Conservation (phyloP, 1,140 invertebrate species). For the Kradibia gibbosae region DNA sequence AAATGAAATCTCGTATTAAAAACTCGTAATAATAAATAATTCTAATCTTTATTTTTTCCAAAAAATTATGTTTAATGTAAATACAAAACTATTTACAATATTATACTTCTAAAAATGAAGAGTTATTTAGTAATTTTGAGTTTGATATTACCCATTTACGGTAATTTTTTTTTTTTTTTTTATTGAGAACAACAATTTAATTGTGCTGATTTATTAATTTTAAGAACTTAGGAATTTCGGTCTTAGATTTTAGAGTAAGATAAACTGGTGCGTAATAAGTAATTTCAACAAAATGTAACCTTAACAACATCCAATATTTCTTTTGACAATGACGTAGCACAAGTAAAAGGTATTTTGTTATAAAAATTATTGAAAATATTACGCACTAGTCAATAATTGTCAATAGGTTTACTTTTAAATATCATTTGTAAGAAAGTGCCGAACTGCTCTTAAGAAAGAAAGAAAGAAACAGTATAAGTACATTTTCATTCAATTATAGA, state of each 20-base stretch:
- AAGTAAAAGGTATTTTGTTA: slow-evolving; percentile 10
- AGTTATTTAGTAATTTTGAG: slow-evolving; percentile 29
- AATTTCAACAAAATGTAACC: slow-evolving; percentile 1
- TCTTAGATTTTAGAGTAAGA: slow-evolving; percentile 13
- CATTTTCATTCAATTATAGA: slow-evolving; percentile 18
- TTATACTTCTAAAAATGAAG: slow-evolving; percentile 35
- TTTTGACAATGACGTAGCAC: slow-evolving; percentile 25
- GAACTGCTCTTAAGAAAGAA: not conserved
- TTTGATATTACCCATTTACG: slow-evolving; percentile 29
- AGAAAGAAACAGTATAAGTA: slow-evolving; percentile 11
- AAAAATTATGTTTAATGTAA: slow-evolving; percentile 32
- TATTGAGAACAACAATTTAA: slow-evolving; percentile 40
- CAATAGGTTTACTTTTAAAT: not conserved
- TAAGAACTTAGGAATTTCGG: not conserved
- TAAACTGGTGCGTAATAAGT: slow-evolving; percentile 29
- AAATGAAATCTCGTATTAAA: slow-evolving; percentile 74
- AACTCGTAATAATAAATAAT: slow-evolving; percentile 34
- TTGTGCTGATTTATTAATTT: slow-evolving; percentile 39
- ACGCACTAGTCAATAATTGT: slow-evolving; percentile 27
- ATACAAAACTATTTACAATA: slow-evolving; percentile 48
- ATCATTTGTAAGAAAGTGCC: not conserved
- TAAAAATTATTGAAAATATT: slow-evolving; percentile 17
- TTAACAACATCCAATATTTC: slow-evolving; percentile 11
- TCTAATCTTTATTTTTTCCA: slow-evolving; percentile 24
- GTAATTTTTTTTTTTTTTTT: slow-evolving; percentile 34